Base-by-base conservation (phyloP, 64 coral and sea anemone genomes). In the Montipora efflorescens region DNA sequence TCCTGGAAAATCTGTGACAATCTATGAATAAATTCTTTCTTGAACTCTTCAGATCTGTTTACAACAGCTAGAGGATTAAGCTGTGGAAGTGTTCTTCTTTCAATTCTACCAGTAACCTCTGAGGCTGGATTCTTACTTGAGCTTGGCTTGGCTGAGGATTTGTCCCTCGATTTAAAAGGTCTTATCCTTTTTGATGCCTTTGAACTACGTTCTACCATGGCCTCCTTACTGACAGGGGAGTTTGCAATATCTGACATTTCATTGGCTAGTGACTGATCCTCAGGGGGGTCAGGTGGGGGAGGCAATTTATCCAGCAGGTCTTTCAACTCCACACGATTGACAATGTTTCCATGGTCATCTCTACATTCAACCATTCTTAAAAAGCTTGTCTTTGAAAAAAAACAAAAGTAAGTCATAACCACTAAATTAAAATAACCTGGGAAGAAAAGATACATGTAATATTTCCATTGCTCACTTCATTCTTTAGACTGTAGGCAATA, bases 21-120 rank as follows among this genome's bases (percentile, higher is more conserved):
- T 69, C 81, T 74, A 3, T 79, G 67, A 11, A 88, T 49, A 88
- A 85, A 93, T 15, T 93, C 84, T 57, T 74, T 85, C 43, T 93
- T 85, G 51, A 79, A 93, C 62, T 58, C 77, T 53, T 93, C 83
- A 51, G 82, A 48, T 58, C 66, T 87, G 48, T 61, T 68, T 4
- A 80, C 92, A 66, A 64, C 47, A 46, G 76, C 59, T 12, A 74
- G 45, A 23, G 92, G 74, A 69, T 77, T 76, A n/a, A 88, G 48
- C 75, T 79, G 59, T 28, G 75, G 8, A 6, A 48, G 23, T 28
- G 45, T 16, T 15, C 21, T 79, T 43, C 28, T 48, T 67, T 76
- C 45, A 20, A 22, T 19, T 58, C 59, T 18, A 8, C 55, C 51
- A 69, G 7, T 51, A 1, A 9, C 16, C 18, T 93, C 81, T 53